phyloP scores from a whole-genome alignment of 2,113 vertebrate species.

The Coptodon rendalli region DNA sequence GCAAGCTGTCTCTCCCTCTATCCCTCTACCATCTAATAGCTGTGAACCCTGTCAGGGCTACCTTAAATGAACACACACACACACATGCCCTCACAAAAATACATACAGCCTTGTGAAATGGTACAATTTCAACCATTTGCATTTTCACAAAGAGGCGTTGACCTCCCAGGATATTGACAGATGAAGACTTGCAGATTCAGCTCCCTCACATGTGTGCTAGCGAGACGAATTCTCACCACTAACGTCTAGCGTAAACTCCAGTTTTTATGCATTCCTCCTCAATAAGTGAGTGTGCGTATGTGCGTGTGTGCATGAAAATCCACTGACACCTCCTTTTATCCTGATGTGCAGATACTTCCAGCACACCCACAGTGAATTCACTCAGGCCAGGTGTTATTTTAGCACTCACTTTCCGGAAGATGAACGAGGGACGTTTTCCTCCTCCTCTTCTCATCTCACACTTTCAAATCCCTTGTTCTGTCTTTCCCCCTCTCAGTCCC shows the following conservation, averaged over 20 bases:
- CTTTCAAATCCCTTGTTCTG: slow-evolving; percentile 25
- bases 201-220: not conserved
- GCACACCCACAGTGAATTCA: slow-evolving; percentile 56
- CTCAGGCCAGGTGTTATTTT: slow-evolving; percentile 66
- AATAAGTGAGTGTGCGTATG: not conserved
- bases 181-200: slow-evolving; percentile 17
- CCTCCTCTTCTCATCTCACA: slow-evolving; percentile 27
- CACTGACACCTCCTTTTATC: slow-evolving; percentile 43
- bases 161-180: slow-evolving; percentile 3
- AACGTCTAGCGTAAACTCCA: not conserved
- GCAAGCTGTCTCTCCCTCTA: slow-evolving; percentile 46
- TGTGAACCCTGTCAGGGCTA: slow-evolving; percentile 28
- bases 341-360: slow-evolving; percentile 36
- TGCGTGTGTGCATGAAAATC: not conserved
- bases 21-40: slow-evolving; percentile 25
- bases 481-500: slow-evolving; percentile 11
- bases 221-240: not conserved
- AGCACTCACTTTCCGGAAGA: slow-evolving; percentile 60
- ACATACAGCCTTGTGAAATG: not conserved
- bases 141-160: slow-evolving; percentile 10
- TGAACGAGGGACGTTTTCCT: slow-evolving; percentile 62
- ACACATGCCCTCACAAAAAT: not conserved
- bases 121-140: slow-evolving; percentile 12
- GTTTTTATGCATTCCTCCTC: not conserved
- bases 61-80: not conserved